A percentile compares a stretch with the other conserved stretches of the same genome.
Evolutionary conservation across 2,888 invertebrate species (phyloP).

Genomic region (Limenitis camilla): DNA sequence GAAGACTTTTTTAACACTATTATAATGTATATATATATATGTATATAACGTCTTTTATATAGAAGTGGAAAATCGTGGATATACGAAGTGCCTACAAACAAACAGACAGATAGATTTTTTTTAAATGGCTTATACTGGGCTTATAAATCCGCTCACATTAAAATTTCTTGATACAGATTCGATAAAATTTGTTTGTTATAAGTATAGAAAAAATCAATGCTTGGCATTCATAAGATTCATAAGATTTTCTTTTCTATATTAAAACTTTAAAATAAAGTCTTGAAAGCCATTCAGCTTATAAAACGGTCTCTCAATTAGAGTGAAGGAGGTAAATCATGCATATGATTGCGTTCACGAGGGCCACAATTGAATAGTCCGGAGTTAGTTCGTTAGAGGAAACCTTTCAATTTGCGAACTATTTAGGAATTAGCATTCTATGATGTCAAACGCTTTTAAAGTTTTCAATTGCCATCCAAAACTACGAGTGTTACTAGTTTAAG

Average conservation of each 20-base stretch:
- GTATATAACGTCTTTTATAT: too few species aligned
- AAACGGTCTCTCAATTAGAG: constrained; percentile 4
- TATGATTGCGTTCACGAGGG: constrained; percentile 6
- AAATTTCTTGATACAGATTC: too few species aligned
- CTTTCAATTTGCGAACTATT: constrained; percentile 5
- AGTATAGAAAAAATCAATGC: too few species aligned
- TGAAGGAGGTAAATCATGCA: constrained; percentile 2
- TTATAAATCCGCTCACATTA: too few species aligned
- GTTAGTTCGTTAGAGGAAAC: constrained; percentile 8
- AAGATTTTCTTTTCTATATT: neutral
- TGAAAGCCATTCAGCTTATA: constrained; percentile 1
- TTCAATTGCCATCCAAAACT: neutral
- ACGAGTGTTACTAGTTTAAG: neutral
- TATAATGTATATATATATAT: too few species aligned
- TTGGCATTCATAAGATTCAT: too few species aligned
- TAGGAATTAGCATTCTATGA: constrained; percentile 5
- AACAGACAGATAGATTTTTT: too few species aligned
- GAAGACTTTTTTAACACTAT: too few species aligned
- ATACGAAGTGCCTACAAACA: too few species aligned
- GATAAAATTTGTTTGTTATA: too few species aligned
- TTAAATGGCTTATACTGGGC: too few species aligned
- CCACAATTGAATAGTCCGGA: constrained; percentile 6
- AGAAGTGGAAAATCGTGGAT: too few species aligned
- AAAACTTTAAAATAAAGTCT: neutral
- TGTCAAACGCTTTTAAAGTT: neutral